Evolutionary conservation across 2,113 vertebrate genomes (phyloP).

Genomic region (Morone saxatilis): DNA sequence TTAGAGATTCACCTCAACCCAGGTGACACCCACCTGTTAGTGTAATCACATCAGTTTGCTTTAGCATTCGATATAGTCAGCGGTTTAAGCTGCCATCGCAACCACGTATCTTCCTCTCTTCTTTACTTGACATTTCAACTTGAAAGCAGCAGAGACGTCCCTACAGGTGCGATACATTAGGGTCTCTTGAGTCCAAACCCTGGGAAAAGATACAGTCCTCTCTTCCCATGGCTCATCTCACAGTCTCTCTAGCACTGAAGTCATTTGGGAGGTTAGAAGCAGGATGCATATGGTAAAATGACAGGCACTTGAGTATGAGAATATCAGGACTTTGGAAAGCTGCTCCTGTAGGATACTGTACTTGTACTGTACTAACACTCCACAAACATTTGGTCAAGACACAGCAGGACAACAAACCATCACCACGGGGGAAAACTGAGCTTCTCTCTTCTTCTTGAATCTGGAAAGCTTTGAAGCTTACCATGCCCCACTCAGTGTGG

Average conservation of each 20-base stretch:
- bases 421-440: neutral
- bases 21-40: slow-evolving; percentile 24
- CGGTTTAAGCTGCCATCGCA: slow-evolving; percentile 4
- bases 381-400: neutral
- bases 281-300: slow-evolving; percentile 11
- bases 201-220: slow-evolving; percentile 3
- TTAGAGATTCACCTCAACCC: slow-evolving; percentile 41
- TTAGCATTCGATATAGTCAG: neutral
- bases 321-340: neutral
- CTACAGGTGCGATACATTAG: slow-evolving; percentile 1
- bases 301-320: neutral
- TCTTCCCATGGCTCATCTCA: slow-evolving; percentile 10
- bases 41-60: neutral
- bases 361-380: neutral
- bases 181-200: slow-evolving; percentile 45
- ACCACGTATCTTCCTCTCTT: slow-evolving; percentile 5
- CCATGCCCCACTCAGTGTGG: neutral
- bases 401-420: neutral
- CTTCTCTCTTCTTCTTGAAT: neutral
- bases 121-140: slow-evolving; percentile 27
- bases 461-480: neutral
- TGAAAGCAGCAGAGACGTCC: slow-evolving; percentile 23
- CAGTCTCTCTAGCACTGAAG: slow-evolving; percentile 6
- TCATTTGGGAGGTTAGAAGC: slow-evolving; percentile 1
- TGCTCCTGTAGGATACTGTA: neutral